Evolutionary conservation across 1,140 invertebrate species (phyloP), one percentile per base, ranked within the genome.

Genomic region (Stegodyphus mimosarum): DNA sequence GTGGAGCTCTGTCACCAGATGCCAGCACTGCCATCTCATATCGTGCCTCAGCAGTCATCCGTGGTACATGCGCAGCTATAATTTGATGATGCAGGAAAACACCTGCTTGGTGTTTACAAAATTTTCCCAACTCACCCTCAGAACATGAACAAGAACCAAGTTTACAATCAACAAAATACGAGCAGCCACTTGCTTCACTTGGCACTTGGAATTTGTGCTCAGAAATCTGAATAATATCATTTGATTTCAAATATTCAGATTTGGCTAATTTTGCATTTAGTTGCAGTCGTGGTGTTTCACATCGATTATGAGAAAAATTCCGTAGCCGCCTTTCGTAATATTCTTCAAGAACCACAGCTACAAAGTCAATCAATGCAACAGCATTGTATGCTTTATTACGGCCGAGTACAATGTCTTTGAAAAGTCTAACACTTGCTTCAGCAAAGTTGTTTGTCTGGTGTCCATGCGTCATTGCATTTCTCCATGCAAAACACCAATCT

Each of bases 391-490:
- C 60, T n/a, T 63, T 63, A n/a, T 10, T n/a, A 1, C 60, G 60
- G 10, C 60, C 60, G 1, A 63, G n/a, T 4, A 63, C 60, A 11
- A 2, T 10, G 60, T 63, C 60, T n/a, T 63, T 63, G 60, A 63
- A 63, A 11, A 63, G n/a, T 63, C 60, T 63, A 63, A 63, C 60
- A 63, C 60, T 63, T 11, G 60, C 60, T 63, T 63, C 60, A n/a
- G 10, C 10, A 4, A 11, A 63, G n/a, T 63, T 63, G 60, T 63
- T 63, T 2, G 60, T 63, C 10, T 63, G 60, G 4, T 63, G 10
- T 10, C n/a, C 60, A 63, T 63, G 60, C 60, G n/a, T 63, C 10
- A n/a, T 63, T n/a, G 60, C 60, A n/a, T 63, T 63, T 63, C n/a
- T 63, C 10, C n/a, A 63, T 63, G 60, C 60, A 63, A 63, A n/a